Evolutionary conservation across 2,797 vertebrate species (phyloP), one percentile per base, ranked within the genome.

Genomic region (Varecia variegata): DNA sequence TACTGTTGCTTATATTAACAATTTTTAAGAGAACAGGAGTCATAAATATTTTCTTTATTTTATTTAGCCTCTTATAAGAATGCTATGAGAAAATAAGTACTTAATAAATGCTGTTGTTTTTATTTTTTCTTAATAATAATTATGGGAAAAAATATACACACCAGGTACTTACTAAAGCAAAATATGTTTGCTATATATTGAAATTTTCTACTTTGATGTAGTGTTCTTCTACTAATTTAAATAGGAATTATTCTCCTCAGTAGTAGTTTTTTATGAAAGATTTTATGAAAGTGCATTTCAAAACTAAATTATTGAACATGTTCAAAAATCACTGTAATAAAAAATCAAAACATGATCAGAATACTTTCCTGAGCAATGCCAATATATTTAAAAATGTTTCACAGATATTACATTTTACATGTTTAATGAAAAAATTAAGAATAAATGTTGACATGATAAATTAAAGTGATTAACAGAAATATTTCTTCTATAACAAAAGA

Each of bases 191-290:
- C 32, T 79, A 8, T 32, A 43, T n/a, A 23, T 3, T 47, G n/a
- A 77, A 70, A 93, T 30, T 23, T 47, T 96, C 93, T 93, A 15
- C 4, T 94, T 74, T 86, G 54, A 65, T 62, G 70, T 56, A 76
- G 10, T 1, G 0, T 82, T 97, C n/a, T n/a, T 23, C 12, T 85
- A 84, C 2, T 97, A 77, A 94, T 90, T 95, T 94, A 97, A 97
- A 87, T 71, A 83, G 91, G 67, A 84, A 50, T 7, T 4, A 50
- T 54, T 88, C 0, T 58, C 52, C 32, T 68, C 95, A 30, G 47
- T n/a, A 85, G 21, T 87, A 74, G 56, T 47, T 3, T 60, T 35
- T 71, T 35, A 56, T 40, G 43, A 58, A 70, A 95, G 40, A 58
- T 62, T 56, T 88, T 73, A 90, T 56, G 32, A 62, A 20, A 76